phyloP scores from a whole-genome alignment of 2,888 invertebrate genomes.

The Koerneria pararmatus region DNA sequence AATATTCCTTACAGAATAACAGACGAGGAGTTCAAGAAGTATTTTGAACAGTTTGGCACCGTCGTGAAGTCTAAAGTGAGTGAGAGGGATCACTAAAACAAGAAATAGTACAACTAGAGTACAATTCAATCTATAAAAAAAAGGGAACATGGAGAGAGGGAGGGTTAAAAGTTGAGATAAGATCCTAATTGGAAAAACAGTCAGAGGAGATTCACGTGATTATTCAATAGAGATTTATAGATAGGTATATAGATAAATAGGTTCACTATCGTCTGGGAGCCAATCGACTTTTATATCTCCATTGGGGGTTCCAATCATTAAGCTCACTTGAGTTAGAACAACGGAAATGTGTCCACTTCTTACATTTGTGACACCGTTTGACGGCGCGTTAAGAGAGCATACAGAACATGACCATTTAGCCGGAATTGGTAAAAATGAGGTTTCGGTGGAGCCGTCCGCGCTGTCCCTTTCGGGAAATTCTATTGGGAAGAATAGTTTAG shows the following conservation, averaged over 20 bases:
- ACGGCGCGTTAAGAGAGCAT: too few species aligned
- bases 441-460: too few species aligned
- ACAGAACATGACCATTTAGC: too few species aligned
- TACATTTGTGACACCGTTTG: too few species aligned
- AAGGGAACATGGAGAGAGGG: slow-evolving; percentile 9
- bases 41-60: slow-evolving; percentile 95
- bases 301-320: too few species aligned
- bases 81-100: slow-evolving; percentile 21
- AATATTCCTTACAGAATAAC: slow-evolving; percentile 96
- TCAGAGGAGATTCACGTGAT: too few species aligned
- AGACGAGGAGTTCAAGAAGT: slow-evolving; percentile 87
- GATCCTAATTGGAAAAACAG: not conserved
- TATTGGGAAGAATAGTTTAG: too few species aligned
- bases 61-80: slow-evolving; percentile 88
- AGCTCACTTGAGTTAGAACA: too few species aligned
- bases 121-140: not conserved
- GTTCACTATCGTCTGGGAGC: not conserved
- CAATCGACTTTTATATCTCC: too few species aligned
- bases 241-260: not conserved
- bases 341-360: too few species aligned
- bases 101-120: not conserved
- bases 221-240: not conserved
- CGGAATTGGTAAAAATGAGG: too few species aligned
- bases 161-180: not conserved
- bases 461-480: too few species aligned